These are phyloP conservation scores for Enteromius thamalakanensis DNA, from an alignment of 2,797 vertebrate genomes.

Conservation along the genomic window DNA sequence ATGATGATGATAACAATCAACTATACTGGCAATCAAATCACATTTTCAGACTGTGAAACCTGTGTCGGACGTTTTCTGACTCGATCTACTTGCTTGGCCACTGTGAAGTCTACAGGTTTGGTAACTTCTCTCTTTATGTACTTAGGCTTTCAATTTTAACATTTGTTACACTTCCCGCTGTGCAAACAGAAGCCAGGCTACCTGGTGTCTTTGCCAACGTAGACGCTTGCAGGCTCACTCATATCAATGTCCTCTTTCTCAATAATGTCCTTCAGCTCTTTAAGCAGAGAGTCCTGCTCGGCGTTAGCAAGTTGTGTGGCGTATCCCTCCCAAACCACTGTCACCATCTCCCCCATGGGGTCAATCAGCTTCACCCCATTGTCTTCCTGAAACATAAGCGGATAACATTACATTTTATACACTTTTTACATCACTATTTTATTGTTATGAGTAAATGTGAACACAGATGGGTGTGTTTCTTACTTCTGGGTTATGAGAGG, in stretches of 20 bases:
- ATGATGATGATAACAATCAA: background rate
- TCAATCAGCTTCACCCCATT: slow-evolving; percentile 95
- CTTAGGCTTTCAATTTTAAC: background rate
- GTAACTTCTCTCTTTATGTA: background rate
- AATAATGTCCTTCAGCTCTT: slow-evolving; percentile 77
- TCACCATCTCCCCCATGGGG: slow-evolving; percentile 95
- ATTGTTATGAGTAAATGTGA: background rate
- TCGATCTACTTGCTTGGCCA: background rate
- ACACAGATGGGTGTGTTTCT: background rate
- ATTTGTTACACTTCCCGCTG: background rate
- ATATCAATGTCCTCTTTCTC: slow-evolving; percentile 82
- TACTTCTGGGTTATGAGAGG: slow-evolving; percentile 97
- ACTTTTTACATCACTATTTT: background rate
- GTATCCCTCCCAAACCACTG: slow-evolving; percentile 86
- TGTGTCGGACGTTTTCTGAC: background rate
- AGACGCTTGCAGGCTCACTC: slow-evolving; percentile 79
- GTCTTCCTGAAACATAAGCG: slow-evolving; percentile 81
- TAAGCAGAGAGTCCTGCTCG: slow-evolving; percentile 81
- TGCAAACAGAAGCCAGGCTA: slow-evolving; percentile 58
- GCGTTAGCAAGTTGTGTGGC: slow-evolving; percentile 89
- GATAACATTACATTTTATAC: background rate
- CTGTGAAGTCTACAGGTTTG: slow-evolving; percentile 21
- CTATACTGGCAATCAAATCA: background rate
- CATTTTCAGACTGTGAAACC: background rate
- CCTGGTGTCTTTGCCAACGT: slow-evolving; percentile 94